A percentile compares a stretch with the other conserved stretches of the same genome.
Evolutionary conservation across 2,797 vertebrate species (phyloP).

Genomic region (Periparus ater): DNA sequence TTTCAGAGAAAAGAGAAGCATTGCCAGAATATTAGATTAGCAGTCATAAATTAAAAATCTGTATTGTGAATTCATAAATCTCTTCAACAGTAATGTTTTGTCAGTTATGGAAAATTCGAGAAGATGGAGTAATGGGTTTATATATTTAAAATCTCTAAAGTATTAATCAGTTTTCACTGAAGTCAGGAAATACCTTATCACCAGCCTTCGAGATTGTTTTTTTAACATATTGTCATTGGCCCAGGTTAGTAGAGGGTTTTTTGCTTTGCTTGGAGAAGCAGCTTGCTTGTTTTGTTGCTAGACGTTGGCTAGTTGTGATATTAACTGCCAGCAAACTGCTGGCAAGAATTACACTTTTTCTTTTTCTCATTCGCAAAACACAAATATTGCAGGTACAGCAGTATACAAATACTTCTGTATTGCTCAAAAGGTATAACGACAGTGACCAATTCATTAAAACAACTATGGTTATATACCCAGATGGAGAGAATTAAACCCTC

Average conservation of each 20-base stretch:
- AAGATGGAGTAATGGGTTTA: not conserved
- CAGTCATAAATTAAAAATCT: constrained; percentile 55
- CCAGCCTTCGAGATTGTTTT: constrained; percentile 43
- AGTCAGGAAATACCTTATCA: constrained; percentile 38
- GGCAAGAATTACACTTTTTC: constrained; percentile 60
- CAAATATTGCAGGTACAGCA: constrained; percentile 16
- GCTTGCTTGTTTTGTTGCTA: constrained; percentile 75
- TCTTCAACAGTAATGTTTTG: constrained; percentile 29
- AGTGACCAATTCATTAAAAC: not conserved
- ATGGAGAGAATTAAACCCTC: not conserved
- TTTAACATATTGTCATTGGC: constrained; percentile 55
- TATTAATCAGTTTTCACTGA: constrained; percentile 25
- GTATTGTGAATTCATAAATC: constrained; percentile 34
- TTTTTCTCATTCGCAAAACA: constrained; percentile 68
- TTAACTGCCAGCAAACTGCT: constrained; percentile 72
- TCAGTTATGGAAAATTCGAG: not conserved
- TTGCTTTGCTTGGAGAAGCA: constrained; percentile 59
- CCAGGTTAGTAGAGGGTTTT: constrained; percentile 37
- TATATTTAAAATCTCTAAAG: constrained; percentile 28
- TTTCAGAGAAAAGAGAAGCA: constrained; percentile 7
- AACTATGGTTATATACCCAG: not conserved
- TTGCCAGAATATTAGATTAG: constrained; percentile 45
- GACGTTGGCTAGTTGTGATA: constrained; percentile 77
- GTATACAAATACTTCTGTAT: constrained; percentile 11
- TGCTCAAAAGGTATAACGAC: constrained; percentile 14